Evolutionary conservation across 2,888 invertebrate genomes (phyloP).

Genomic region (Pheosia tremula): DNA sequence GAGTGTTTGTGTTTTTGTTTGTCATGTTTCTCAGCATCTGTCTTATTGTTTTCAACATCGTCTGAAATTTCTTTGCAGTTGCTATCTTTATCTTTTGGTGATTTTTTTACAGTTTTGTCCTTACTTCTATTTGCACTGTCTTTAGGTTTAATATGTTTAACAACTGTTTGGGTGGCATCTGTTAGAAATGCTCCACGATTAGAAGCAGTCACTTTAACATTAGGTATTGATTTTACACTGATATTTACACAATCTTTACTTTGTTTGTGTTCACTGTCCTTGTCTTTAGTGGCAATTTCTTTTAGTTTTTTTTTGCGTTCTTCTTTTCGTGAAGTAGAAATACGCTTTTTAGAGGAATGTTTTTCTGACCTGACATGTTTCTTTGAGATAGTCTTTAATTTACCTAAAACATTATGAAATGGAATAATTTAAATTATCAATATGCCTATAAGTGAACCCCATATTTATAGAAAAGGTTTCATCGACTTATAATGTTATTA

Average conservation of each 20-base stretch:
- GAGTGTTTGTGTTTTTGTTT: slow-evolving; percentile 29
- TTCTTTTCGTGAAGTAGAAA: slow-evolving; percentile 66
- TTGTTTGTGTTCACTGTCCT: slow-evolving; percentile 40
- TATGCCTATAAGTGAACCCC: background rate
- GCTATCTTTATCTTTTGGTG: slow-evolving; percentile 20
- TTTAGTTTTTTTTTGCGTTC: slow-evolving; percentile 79
- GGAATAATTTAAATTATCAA: background rate
- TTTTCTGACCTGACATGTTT: slow-evolving; percentile 49
- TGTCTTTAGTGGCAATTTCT: slow-evolving; percentile 72
- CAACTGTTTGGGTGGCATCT: slow-evolving; percentile 48
- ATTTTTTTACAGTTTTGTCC: slow-evolving; percentile 22
- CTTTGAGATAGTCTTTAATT: slow-evolving; percentile 41
- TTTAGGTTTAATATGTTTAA: slow-evolving; percentile 56
- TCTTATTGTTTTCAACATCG: slow-evolving; percentile 35
- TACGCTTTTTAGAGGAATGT: slow-evolving; percentile 48
- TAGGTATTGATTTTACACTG: slow-evolving; percentile 47
- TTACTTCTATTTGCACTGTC: slow-evolving; percentile 32
- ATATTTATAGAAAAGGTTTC: background rate
- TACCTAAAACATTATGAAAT: slow-evolving; percentile 51
- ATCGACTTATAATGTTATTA: no score
- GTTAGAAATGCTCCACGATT: slow-evolving; percentile 85
- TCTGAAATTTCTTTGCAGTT: slow-evolving; percentile 21
- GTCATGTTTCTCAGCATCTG: slow-evolving; percentile 18
- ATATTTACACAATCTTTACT: slow-evolving; percentile 39
- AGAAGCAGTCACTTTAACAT: slow-evolving; percentile 77